Evolutionary conservation across 2,797 vertebrate species (phyloP).

Genomic region (Threskiornis aethiopicus): DNA sequence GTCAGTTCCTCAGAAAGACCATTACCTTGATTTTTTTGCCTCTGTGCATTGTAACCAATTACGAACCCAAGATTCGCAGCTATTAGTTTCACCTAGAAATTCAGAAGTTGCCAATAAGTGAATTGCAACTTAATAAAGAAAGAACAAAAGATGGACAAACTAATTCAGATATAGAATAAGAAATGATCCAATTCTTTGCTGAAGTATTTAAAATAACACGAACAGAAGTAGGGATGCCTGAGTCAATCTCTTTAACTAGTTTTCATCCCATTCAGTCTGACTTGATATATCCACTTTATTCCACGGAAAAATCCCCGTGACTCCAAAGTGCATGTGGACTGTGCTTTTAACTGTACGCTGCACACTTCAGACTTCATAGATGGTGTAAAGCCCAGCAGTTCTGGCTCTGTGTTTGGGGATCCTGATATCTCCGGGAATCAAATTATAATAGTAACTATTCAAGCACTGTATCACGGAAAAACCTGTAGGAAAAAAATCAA

Average conservation of each 20-base stretch:
- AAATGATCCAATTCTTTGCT: not conserved
- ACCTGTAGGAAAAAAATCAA: not conserved
- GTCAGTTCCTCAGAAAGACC: slow-evolving; percentile 1
- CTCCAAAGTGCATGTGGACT: not conserved
- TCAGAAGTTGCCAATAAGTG: not conserved
- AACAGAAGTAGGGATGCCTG: not conserved
- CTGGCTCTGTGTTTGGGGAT: not conserved
- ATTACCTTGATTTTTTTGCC: not conserved
- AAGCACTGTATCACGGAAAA: not conserved
- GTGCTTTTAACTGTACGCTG: not conserved
- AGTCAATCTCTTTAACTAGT: not conserved
- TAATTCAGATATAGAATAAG: not conserved
- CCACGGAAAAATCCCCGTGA: not conserved
- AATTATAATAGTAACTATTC: not conserved
- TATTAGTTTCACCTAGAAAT: not conserved
- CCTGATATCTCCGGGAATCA: not conserved
- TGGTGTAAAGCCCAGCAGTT: not conserved
- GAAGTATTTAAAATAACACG: not conserved
- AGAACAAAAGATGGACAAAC: not conserved
- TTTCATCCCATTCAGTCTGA: not conserved
- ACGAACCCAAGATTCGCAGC: not conserved
- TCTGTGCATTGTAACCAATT: not conserved
- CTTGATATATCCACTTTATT: not conserved
- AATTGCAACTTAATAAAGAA: not conserved
- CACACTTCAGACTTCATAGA: not conserved